Evolutionary conservation across 2,113 vertebrate species (phyloP), one percentile per base, ranked within the genome.

Genomic region (Todiramphus chloris): DNA sequence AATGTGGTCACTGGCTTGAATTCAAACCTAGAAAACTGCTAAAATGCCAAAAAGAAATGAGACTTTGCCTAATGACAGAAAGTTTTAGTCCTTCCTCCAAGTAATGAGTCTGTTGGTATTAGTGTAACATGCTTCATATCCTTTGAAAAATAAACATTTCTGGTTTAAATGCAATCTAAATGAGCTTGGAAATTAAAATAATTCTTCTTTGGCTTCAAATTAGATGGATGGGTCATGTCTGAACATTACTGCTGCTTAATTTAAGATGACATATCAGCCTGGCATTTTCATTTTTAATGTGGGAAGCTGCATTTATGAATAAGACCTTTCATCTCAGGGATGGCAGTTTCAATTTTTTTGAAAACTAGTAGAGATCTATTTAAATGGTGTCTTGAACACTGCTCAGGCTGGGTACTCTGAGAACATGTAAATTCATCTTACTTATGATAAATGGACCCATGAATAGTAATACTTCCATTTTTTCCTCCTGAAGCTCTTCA

Each of bases 261-360:
- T 96, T 93, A 96, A 93, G 68, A 79, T 82, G 93, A 91, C 84
- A 76, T 87, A 91, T 79, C 89, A 79, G 77, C 66, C 84, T 94
- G 87, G 58, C 74, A 85, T 94, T 93, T 93, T 93, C 77, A 95
- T 96, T 96, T 97, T 96, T 96, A 93, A 94, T 83, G 44, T 83
- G 48, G 66, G 48, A 96, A 93, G 77, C 30, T 96, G 58, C 23
- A 6, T 73, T 95, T 93, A 95, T 93, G 77, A 93, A 95, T 66
- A 84, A 83, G 62, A 73, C 48, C 89, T 94, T 94, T 94, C 76
- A 90, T 91, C 89, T 91, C 66, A 82, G 62, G 70, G 69, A 93
- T 18, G 83, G 81, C 62, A 87, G 62, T 84, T 91, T 78, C 63
- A 55, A 37, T 46, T 81, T 92, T 91, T 92, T 89, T 60, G 30